A percentile compares a stretch with the other conserved stretches of the same genome.
phyloP scores from a whole-genome alignment of 2,797 vertebrate species.

The Sebastes dallii region DNA sequence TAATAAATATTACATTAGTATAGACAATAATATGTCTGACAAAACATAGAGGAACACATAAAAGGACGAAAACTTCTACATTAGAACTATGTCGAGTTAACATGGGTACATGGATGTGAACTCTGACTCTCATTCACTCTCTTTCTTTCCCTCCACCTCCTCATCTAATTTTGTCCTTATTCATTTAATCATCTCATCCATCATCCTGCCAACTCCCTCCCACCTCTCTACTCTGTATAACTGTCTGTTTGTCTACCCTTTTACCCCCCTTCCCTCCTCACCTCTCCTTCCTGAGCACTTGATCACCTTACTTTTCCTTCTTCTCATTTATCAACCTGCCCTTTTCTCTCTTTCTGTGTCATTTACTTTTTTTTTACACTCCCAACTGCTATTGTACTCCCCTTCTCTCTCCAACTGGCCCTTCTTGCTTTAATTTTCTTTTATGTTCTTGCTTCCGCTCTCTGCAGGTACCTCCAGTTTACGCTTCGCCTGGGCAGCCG shows the following conservation, averaged over 20 bases:
- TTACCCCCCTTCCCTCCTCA: background rate
- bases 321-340: slow-evolving; percentile 37
- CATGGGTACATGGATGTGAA: slow-evolving; percentile 21
- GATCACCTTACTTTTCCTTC: slow-evolving; percentile 30
- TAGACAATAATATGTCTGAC: slow-evolving; percentile 8
- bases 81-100: slow-evolving; percentile 5
- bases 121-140: slow-evolving; percentile 16
- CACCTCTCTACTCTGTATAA: slow-evolving; percentile 29
- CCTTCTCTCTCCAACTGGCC: background rate
- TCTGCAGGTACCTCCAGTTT: slow-evolving; percentile 94
- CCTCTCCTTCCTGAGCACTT: slow-evolving; percentile 15
- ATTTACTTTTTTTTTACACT: background rate
- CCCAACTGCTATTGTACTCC: background rate
- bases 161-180: slow-evolving; percentile 60
- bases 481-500: slow-evolving; percentile 94
- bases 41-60: slow-evolving; percentile 17
- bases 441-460: background rate
- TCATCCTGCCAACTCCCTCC: slow-evolving; percentile 49
- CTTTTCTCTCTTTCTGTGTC: slow-evolving; percentile 7
- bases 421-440: background rate
- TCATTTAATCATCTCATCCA: slow-evolving; percentile 67
- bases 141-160: slow-evolving; percentile 21
- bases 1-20: slow-evolving; percentile 52
- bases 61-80: background rate
- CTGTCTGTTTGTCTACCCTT: slow-evolving; percentile 53